A percentile compares a stretch with the other conserved stretches of the same genome.
These are phyloP conservation scores for Cryptotis parvus DNA, from an alignment of 2,113 vertebrate species.

Conservation along the genomic window DNA sequence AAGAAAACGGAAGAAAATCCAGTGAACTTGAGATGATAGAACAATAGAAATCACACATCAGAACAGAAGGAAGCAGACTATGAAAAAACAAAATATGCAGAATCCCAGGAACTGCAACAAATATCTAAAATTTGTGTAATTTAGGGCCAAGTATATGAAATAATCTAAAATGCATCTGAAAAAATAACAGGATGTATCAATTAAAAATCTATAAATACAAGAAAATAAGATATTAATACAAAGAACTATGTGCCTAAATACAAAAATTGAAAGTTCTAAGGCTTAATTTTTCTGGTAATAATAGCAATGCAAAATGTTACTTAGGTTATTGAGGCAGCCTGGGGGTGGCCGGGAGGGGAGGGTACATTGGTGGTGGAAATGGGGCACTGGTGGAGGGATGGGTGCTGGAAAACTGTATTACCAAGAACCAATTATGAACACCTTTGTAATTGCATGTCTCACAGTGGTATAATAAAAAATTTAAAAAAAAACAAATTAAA, in stretches of 20 bases:
- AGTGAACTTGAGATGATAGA: background rate
- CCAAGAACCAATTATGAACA: no score
- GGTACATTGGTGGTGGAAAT: no score
- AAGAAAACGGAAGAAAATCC: background rate
- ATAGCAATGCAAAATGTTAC: background rate
- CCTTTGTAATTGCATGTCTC: no score
- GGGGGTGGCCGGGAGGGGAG: no score
- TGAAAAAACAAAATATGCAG: background rate
- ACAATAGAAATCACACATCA: background rate
- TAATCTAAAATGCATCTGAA: background rate
- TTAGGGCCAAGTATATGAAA: background rate
- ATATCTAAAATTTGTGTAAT: background rate
- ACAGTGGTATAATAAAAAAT: no score
- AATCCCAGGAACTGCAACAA: background rate
- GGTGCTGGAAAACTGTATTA: no score
- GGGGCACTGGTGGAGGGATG: no score
- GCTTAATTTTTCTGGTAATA: background rate
- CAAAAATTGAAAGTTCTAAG: slow-evolving; percentile 30
- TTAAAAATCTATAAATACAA: slow-evolving; percentile 10
- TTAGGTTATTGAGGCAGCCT: background rate
- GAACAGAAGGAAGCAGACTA: background rate
- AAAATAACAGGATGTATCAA: background rate
- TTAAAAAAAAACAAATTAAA: no score
- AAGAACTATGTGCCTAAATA: background rate
- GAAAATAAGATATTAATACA: background rate